These are phyloP conservation scores for Oreochromis tanganicae DNA, from an alignment of 2,113 vertebrate genomes.

Conservation along the genomic window DNA sequence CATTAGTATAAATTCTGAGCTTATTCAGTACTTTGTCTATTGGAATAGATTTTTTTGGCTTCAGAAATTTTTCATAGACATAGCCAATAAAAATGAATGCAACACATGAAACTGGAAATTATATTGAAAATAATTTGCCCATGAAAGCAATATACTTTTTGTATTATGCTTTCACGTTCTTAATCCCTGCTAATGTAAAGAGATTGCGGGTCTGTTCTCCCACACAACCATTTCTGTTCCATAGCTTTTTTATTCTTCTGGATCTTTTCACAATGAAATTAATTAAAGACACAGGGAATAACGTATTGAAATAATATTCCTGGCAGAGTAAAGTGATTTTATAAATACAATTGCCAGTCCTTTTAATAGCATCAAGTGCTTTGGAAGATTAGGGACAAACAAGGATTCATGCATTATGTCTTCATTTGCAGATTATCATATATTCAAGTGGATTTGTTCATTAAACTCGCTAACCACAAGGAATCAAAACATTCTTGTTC, in stretches of 20 bases:
- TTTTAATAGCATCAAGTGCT: not conserved
- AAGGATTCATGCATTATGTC: not conserved
- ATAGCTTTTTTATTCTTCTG: not conserved
- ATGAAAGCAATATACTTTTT: not conserved
- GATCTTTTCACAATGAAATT: constrained; percentile 8
- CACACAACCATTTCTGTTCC: not conserved
- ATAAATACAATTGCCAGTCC: not conserved
- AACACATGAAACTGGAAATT: not conserved
- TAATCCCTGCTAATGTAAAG: constrained; percentile 14
- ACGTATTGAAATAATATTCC: constrained; percentile 17
- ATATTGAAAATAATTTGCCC: not conserved
- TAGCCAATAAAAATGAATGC: not conserved
- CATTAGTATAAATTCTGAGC: not conserved
- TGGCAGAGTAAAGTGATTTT: constrained; percentile 3
- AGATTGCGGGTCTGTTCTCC: not conserved
- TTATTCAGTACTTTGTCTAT: not conserved
- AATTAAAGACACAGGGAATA: not conserved
- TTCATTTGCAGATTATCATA: constrained; percentile 3
- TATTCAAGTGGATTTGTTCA: not conserved
- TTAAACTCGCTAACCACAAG: not conserved
- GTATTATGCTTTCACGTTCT: not conserved
- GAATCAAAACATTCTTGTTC: not conserved
- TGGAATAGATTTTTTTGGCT: not conserved
- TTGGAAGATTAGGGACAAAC: constrained; percentile 5
- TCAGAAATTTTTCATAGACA: not conserved